These are phyloP conservation scores for Barnardius zonarius DNA, from an alignment of 2,113 vertebrate species.

Conservation along the genomic window DNA sequence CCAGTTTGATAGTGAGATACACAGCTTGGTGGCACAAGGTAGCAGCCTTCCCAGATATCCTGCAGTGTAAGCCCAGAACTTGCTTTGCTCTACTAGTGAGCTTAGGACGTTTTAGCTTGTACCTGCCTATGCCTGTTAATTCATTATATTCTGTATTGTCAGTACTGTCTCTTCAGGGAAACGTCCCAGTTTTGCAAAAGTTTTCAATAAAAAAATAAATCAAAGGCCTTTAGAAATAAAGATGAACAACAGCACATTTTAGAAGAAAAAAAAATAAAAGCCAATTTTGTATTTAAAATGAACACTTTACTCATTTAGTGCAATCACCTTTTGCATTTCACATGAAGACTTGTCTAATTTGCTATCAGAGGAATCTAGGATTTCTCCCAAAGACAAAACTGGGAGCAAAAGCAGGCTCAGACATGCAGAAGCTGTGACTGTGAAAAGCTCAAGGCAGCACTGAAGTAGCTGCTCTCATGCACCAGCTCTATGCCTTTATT, in stretches of 20 bases:
- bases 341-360: neutral
- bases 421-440: neutral
- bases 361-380: neutral
- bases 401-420: neutral
- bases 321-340: neutral
- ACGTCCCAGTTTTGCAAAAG: neutral
- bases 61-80: neutral
- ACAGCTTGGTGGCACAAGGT: neutral
- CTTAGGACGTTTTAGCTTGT: accelerated
- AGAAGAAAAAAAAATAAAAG: neutral
- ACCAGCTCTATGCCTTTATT: neutral
- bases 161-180: neutral
- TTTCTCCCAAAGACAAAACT: neutral
- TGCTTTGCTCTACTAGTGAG: neutral
- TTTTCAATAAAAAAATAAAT: neutral
- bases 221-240: neutral
- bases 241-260: neutral
- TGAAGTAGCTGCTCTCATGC: neutral
- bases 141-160: neutral
- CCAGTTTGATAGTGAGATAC: accelerated
- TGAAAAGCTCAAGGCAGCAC: neutral
- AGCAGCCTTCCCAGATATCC: neutral
- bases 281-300: neutral
- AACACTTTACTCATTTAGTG: neutral
- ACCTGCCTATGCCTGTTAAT: neutral